Conservation (phyloP, 2,888 invertebrate genomes). For the Drosophila prostipennis region DNA sequence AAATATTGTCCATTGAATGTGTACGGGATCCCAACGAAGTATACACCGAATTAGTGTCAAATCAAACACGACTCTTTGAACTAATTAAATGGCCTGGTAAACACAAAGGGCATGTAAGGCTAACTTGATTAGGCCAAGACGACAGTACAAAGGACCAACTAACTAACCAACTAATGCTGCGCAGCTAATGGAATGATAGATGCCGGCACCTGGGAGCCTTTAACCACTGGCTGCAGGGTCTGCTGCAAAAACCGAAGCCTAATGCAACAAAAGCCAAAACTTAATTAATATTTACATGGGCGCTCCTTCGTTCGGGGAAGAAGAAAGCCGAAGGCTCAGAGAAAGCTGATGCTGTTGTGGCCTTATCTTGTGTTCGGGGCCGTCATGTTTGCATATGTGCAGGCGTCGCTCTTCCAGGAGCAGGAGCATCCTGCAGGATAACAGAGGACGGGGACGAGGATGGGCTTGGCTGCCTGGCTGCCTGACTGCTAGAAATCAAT, state of each 20-base stretch:
- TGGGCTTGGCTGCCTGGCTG: slow-evolving; percentile 41
- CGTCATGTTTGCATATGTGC: slow-evolving; percentile 64
- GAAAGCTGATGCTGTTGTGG: slow-evolving; percentile 37
- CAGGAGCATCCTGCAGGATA: neutral
- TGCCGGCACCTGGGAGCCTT: slow-evolving; percentile 29
- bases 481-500: slow-evolving; percentile 76
- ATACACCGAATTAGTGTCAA: slow-evolving; percentile 58
- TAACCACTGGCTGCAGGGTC: slow-evolving; percentile 5
- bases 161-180: slow-evolving; percentile 57
- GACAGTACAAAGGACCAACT: slow-evolving; percentile 35
- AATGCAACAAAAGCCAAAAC: slow-evolving; percentile 66
- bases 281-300: slow-evolving; percentile 79
- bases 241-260: slow-evolving; percentile 48
- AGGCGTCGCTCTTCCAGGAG: slow-evolving; percentile 27
- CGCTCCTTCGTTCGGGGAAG: slow-evolving; percentile 31
- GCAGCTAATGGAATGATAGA: slow-evolving; percentile 43
- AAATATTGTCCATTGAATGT: slow-evolving; percentile 23
- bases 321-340: slow-evolving; percentile 23
- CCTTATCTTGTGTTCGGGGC: slow-evolving; percentile 51
- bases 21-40: slow-evolving; percentile 9
- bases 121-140: slow-evolving; percentile 66
- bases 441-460: slow-evolving; percentile 6
- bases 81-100: slow-evolving; percentile 59
- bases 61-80: slow-evolving; percentile 62
- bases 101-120: slow-evolving; percentile 22